Conservation (phyloP, 53 echinoderm and acorn worm species). For the Apostichopus leukothele region DNA sequence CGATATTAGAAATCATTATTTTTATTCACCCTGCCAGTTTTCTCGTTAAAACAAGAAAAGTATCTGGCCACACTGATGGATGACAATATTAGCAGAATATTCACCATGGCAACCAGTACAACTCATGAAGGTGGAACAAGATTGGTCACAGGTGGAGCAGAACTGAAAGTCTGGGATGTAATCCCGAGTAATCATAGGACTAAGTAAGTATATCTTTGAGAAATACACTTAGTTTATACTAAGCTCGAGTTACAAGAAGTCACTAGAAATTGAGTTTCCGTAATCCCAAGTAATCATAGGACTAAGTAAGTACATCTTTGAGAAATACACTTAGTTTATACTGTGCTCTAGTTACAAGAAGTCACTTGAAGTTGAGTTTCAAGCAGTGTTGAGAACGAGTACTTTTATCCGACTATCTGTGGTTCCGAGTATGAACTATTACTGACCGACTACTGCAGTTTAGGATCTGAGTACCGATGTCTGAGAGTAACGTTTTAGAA, state of each 20-base stretch:
- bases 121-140: conserved; percentile 60
- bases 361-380: too few relatives aligned
- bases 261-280: too few relatives aligned
- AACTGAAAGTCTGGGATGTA: conserved; percentile 84
- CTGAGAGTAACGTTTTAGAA: too few relatives aligned
- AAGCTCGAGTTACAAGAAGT: too few relatives aligned
- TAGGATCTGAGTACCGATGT: too few relatives aligned
- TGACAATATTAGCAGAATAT: conserved; percentile 67
- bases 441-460: too few relatives aligned
- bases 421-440: too few relatives aligned
- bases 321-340: not conserved
- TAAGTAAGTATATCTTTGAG: not conserved
- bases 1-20: too few relatives aligned
- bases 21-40: conserved; percentile 51
- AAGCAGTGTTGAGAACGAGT: too few relatives aligned
- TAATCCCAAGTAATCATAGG: not conserved
- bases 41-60: conserved; percentile 69
- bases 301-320: not conserved
- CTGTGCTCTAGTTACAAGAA: too few relatives aligned
- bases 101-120: conserved; percentile 51
- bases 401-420: too few relatives aligned
- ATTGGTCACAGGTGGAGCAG: conserved; percentile 78
- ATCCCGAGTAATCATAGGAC: not conserved
- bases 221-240: not conserved
- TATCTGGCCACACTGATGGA: conserved; percentile 85